Evolutionary conservation across 2,888 invertebrate species (phyloP), one percentile per base, ranked within the genome.

Genomic region (Parasteatoda lunata): DNA sequence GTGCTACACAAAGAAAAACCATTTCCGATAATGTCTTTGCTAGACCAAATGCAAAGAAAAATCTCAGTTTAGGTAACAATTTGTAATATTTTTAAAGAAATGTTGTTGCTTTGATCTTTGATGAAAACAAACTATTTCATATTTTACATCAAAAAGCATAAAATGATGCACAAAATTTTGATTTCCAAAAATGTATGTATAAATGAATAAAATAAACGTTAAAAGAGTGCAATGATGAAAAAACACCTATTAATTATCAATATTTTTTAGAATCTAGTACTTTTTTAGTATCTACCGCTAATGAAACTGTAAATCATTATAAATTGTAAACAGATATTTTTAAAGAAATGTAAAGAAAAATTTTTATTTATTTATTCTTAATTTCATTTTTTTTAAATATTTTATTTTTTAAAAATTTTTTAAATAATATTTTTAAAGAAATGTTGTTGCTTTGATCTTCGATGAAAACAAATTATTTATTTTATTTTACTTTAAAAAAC

Each of bases 1-100:
- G 72, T 80, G 47, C 15, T 15, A 73, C 47, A 73, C 72, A 45
- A 80, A 80, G 52, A 66, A 13, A 80, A 80, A 80, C 52, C 73
- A 73, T 73, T 79, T 71, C 66, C 64, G 65, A 79, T 71, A 65
- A 64, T 79, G 70, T 71, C 79, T 59, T 30, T n/a, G 48, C 49
- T 59, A 77, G 52, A 68, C 15, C 66, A 51, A 77, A 68, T 77
- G 48, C 51, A 51, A 68, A 77, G 52, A 77, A 66, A 48, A 47
- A 59, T 48, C 13, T 9, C 13, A n/a, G 45, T 59, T 59, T 45
- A 54, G 59, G 48, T 72, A 79, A 51, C 71, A 71, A 64, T 79
- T 79, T 71, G 79, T 45, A 64, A 70, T 47, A 70, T 48, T 54
- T 72, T 59, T 64, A 13, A 52, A 65, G 15, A 30, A 79, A 8